Conservation (phyloP, 2,888 invertebrate species). For the Diarsia dahlii region DNA sequence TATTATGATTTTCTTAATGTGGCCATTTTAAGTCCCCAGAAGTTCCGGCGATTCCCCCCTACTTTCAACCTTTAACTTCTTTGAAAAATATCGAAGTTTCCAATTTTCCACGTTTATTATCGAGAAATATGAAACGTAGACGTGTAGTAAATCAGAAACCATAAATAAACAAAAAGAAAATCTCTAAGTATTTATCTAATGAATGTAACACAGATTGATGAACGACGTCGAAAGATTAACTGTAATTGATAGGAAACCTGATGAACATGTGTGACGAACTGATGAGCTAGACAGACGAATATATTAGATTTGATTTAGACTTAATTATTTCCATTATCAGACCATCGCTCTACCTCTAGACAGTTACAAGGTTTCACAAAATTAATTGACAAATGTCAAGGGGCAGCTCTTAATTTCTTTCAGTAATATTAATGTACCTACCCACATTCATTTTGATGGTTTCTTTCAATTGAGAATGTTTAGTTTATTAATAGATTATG, state of each 20-base stretch:
- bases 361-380: constrained; percentile 43
- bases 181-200: constrained; percentile 14
- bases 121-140: too few species aligned
- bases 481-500: background rate
- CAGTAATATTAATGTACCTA: constrained; percentile 10
- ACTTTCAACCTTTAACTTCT: background rate
- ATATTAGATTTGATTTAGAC: constrained; percentile 35
- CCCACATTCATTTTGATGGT: constrained; percentile 21
- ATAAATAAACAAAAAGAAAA: constrained; percentile 16
- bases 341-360: constrained; percentile 27
- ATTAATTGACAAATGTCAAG: constrained; percentile 29
- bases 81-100: background rate
- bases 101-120: background rate
- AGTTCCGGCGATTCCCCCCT: background rate
- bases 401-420: constrained; percentile 7
- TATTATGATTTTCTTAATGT: too few species aligned
- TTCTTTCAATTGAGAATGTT: constrained; percentile 16
- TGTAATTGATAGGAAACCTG: constrained; percentile 49
- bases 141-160: background rate
- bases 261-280: constrained; percentile 42
- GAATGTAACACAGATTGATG: constrained; percentile 39
- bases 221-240: constrained; percentile 35
- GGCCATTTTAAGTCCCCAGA: background rate
- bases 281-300: constrained; percentile 24
- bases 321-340: constrained; percentile 45